Evolutionary conservation across 2,113 vertebrate genomes (phyloP).

Genomic region (Dromaius novaehollandiae): DNA sequence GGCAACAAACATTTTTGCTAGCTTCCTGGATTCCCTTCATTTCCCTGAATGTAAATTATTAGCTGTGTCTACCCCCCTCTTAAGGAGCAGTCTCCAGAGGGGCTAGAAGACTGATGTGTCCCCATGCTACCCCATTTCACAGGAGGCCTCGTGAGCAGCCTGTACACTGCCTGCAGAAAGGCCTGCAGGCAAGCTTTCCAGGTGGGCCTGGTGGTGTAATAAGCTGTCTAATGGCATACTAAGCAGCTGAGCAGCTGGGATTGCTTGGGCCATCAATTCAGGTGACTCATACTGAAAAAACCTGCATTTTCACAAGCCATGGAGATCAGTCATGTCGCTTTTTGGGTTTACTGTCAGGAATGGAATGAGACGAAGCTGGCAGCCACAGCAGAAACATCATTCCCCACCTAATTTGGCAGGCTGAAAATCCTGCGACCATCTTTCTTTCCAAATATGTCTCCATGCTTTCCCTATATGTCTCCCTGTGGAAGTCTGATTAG

Average conservation of each 20-base stretch:
- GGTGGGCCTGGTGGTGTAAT: not conserved
- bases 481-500: not conserved
- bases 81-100: not conserved
- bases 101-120: rapidly evolving
- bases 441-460: not conserved
- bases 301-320: not conserved
- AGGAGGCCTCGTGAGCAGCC: not conserved
- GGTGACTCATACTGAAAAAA: not conserved
- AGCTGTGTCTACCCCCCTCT: not conserved
- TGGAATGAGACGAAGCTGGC: not conserved
- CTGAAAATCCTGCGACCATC: not conserved
- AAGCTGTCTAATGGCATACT: not conserved
- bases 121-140: not conserved
- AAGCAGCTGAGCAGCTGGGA: not conserved
- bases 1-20: not conserved
- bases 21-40: not conserved
- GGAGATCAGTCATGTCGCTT: not conserved
- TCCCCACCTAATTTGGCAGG: not conserved
- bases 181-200: not conserved
- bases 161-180: not conserved
- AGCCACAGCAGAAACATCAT: not conserved
- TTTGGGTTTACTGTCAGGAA: not conserved
- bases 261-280: not conserved
- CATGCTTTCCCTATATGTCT: not conserved
- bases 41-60: not conserved